Conservation (phyloP, 2,888 invertebrate species). For the Rotaria socialis region DNA sequence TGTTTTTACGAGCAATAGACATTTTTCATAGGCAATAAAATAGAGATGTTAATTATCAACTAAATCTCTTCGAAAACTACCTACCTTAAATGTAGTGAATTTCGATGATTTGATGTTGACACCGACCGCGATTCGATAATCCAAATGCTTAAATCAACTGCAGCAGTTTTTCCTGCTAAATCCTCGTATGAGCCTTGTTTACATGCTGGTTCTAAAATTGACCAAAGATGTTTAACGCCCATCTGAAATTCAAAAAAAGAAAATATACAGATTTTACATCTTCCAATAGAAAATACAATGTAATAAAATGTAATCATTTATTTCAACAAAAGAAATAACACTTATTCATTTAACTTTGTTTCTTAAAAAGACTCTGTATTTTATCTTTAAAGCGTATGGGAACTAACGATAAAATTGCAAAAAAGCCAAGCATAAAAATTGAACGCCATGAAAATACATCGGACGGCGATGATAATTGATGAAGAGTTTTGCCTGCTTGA, state of each 20-base stretch:
- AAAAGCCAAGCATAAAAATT: constrained; percentile 73
- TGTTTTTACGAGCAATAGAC: too few species aligned
- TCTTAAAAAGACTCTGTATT: background rate
- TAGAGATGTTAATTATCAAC: too few species aligned
- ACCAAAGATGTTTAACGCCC: constrained; percentile 85
- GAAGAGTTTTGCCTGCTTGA: constrained; percentile 91
- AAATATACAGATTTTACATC: background rate
- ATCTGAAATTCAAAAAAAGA: constrained; percentile 60
- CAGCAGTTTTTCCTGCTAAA: constrained; percentile 74
- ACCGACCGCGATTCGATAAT: constrained; percentile 67
- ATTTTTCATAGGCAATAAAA: too few species aligned
- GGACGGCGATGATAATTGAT: constrained; percentile 70
- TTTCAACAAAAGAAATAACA: too few species aligned
- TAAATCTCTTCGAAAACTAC: too few species aligned
- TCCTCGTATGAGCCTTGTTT: constrained; percentile 74
- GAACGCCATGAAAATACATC: constrained; percentile 55
- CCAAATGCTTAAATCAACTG: constrained; percentile 85
- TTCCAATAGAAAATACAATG: too few species aligned
- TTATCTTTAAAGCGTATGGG: constrained; percentile 66
- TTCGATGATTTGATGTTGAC: background rate
- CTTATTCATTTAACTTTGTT: constrained; percentile 60
- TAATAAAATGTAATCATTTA: too few species aligned
- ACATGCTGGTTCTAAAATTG: constrained; percentile 71
- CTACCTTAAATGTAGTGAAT: background rate
- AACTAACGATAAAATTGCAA: constrained; percentile 77